Percentiles rank a stretch among this genome's conserved stretches.
Evolutionary conservation across 2,113 vertebrate genomes (phyloP).

Genomic region (Microcebus tavaratra): DNA sequence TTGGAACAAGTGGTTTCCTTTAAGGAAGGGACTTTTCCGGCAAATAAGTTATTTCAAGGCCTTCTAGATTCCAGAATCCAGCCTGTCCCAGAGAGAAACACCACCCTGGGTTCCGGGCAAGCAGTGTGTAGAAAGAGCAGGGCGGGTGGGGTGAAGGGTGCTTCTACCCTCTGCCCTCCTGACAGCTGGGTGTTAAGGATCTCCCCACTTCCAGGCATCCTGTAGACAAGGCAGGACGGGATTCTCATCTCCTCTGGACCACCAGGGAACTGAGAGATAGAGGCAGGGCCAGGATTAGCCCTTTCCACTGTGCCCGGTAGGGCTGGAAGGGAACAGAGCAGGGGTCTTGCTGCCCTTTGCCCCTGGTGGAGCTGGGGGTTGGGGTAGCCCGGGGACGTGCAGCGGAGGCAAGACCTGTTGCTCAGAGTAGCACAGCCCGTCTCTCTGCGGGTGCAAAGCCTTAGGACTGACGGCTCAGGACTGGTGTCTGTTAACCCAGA

Average conservation of each 20-base stretch:
- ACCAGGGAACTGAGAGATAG: not conserved
- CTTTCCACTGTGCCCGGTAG: not conserved
- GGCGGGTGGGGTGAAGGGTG: not conserved
- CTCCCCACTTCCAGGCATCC: not conserved
- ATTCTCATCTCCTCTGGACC: not conserved
- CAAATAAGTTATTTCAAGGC: conserved; percentile 65
- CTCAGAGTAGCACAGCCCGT: not conserved
- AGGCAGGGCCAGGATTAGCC: not conserved
- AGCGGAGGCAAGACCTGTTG: not conserved
- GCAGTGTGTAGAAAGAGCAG: not conserved
- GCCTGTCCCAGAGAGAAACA: not conserved
- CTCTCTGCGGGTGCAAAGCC: not conserved
- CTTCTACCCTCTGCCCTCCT: not conserved
- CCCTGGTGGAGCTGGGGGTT: not conserved
- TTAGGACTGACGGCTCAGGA: not conserved
- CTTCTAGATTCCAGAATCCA: conserved; percentile 41
- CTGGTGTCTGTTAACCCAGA: no score
- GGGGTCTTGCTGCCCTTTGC: not conserved
- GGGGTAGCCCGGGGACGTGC: not conserved
- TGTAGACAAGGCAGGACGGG: not conserved
- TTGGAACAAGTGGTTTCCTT: conserved; percentile 71
- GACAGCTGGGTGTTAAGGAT: not conserved
- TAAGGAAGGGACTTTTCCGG: conserved; percentile 63
- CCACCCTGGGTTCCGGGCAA: not conserved
- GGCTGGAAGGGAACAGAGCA: not conserved